These are phyloP conservation scores for Synergus umbraculus DNA, from an alignment of 2,888 invertebrate genomes.

Conservation along the genomic window DNA sequence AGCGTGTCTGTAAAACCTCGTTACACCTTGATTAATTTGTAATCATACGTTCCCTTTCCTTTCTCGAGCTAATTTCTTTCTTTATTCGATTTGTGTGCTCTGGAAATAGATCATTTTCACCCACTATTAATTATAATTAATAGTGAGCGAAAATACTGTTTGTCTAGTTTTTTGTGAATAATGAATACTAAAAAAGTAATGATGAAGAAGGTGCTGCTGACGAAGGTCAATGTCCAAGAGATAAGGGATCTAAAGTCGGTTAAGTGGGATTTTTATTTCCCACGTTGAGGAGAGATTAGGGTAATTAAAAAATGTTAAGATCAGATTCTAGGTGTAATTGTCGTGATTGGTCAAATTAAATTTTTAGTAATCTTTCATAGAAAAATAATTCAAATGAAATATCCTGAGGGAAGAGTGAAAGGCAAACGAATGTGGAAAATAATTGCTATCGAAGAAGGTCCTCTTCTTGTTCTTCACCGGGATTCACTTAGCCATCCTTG, in stretches of 20 bases:
- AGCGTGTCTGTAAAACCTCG: slow-evolving; percentile 35
- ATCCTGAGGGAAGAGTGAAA: too few relatives aligned
- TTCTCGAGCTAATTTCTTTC: slow-evolving; percentile 29
- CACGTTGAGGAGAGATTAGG: slow-evolving; percentile 25
- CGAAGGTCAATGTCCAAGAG: slow-evolving; percentile 31
- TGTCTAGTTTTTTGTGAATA: background rate
- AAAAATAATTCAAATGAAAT: too few relatives aligned
- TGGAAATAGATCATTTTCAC: background rate
- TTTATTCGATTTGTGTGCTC: slow-evolving; percentile 20
- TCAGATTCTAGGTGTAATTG: background rate
- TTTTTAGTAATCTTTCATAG: too few relatives aligned
- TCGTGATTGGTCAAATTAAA: background rate
- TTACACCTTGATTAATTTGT: slow-evolving; percentile 37
- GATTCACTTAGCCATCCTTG: slow-evolving; percentile 3
- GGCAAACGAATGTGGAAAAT: too few relatives aligned
- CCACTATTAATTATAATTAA: background rate
- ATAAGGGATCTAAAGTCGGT: slow-evolving; percentile 29
- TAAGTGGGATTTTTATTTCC: slow-evolving; percentile 3
- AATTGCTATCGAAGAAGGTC: background rate
- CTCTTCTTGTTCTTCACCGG: background rate
- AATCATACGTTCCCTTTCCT: slow-evolving; percentile 30
- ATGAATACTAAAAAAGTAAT: background rate
- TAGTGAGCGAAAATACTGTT: background rate
- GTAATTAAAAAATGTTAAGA: background rate
- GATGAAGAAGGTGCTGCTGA: background rate